These are phyloP conservation scores for Anarrhichthys ocellatus DNA, from an alignment of 2,113 vertebrate species.

Conservation along the genomic window DNA sequence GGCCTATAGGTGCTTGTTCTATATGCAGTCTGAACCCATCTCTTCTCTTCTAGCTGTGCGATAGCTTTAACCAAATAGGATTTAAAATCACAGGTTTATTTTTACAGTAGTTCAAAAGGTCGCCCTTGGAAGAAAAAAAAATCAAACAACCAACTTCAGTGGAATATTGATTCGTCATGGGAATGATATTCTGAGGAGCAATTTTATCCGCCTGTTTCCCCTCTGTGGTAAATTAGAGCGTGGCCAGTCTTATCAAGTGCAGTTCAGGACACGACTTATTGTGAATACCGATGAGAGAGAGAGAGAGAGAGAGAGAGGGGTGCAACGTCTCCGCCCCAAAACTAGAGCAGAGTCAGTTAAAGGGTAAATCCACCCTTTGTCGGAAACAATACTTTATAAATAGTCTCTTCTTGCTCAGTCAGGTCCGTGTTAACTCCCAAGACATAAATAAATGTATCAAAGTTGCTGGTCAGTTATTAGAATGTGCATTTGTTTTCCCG, in stretches of 20 bases:
- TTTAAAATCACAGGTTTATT: constrained; percentile 23
- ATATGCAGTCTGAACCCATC: neutral
- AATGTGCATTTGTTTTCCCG: neutral
- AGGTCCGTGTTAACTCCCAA: neutral
- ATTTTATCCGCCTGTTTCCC: constrained; percentile 62
- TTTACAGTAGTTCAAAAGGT: constrained; percentile 60
- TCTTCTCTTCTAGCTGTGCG: neutral
- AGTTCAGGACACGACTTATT: constrained; percentile 43
- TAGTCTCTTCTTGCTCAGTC: neutral
- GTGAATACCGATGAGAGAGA: constrained; percentile 70
- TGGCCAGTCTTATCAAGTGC: constrained; percentile 57
- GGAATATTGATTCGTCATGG: constrained; percentile 70
- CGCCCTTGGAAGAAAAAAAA: constrained; percentile 16
- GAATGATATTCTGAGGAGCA: constrained; percentile 53
- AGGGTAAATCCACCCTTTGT: constrained; percentile 20
- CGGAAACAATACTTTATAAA: constrained; percentile 17
- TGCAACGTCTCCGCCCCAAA: neutral
- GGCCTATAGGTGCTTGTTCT: neutral
- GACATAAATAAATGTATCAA: neutral
- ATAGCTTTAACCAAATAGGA: constrained; percentile 14
- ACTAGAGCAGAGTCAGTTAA: constrained; percentile 32
- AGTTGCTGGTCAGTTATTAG: neutral
- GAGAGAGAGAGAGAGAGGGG: neutral
- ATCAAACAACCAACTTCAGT: constrained; percentile 46
- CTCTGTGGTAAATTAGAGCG: constrained; percentile 62